Percentiles rank a stretch among this genome's conserved stretches.
Evolutionary conservation across 2,888 invertebrate species (phyloP).

Genomic region (Nymphalis polychloros): DNA sequence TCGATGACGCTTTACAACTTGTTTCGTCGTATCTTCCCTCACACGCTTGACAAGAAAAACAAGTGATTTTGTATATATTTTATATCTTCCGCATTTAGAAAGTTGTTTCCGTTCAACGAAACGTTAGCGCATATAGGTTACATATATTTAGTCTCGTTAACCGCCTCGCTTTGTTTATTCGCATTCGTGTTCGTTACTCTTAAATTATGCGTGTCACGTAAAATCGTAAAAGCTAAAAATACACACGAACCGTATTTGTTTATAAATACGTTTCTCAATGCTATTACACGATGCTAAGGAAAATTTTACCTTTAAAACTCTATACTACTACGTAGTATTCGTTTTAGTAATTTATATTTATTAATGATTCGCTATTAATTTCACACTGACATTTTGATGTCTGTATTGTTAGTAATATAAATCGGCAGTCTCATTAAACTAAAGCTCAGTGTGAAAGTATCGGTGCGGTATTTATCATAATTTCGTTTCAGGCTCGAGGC

Average conservation of each 20-base stretch:
- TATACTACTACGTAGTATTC: not conserved
- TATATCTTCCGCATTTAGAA: constrained; percentile 22
- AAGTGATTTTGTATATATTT: constrained; percentile 13
- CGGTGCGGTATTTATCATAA: not conserved
- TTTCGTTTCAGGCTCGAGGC: constrained; percentile 9
- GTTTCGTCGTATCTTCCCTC: constrained; percentile 15
- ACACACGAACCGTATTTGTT: constrained; percentile 12
- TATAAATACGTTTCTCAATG: constrained; percentile 12
- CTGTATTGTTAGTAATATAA: not conserved
- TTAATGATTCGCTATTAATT: not conserved
- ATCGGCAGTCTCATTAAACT: not conserved
- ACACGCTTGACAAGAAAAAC: constrained; percentile 21
- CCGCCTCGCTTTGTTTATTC: constrained; percentile 15
- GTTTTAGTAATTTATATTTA: not conserved
- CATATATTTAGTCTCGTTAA: constrained; percentile 12
- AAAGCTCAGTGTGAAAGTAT: not conserved
- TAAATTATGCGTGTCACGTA: constrained; percentile 27
- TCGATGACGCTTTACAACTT: constrained; percentile 8
- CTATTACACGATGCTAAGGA: not conserved
- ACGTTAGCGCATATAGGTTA: constrained; percentile 4
- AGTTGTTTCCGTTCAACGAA: constrained; percentile 16
- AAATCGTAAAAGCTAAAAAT: constrained; percentile 28
- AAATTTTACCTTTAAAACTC: not conserved
- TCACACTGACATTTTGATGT: not conserved
- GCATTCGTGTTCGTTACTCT: constrained; percentile 5